Conservation (phyloP, 1,140 invertebrate species). For the Saccostrea cuccullata region DNA sequence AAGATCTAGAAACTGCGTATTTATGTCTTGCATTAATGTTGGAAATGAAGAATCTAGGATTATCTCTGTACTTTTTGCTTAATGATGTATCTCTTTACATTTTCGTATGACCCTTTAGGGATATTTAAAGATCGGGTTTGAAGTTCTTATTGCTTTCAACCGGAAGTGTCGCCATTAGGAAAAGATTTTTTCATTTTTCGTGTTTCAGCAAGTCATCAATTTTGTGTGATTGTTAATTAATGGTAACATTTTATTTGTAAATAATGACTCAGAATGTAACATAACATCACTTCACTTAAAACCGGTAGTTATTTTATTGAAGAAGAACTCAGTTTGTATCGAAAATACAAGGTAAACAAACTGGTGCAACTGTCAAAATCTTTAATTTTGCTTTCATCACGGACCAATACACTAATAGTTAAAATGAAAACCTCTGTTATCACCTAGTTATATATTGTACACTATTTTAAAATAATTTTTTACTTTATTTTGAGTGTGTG, state of each 20-base stretch:
- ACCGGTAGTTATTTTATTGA: not conserved
- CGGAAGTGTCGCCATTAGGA: constrained; percentile 26
- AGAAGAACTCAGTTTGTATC: not conserved
- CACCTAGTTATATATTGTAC: no score
- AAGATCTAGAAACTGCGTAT: no score
- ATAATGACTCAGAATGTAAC: not conserved
- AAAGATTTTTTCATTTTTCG: constrained; percentile 14
- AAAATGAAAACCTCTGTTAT: no score
- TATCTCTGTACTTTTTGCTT: no score
- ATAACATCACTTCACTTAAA: not conserved
- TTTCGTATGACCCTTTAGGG: not conserved
- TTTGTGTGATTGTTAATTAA: constrained; percentile 4
- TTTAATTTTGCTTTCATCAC: not conserved
- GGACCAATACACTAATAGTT: no score
- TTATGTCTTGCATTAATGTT: no score
- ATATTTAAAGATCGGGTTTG: not conserved
- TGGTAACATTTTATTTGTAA: not conserved
- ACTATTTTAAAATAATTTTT: no score
- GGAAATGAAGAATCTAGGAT: no score
- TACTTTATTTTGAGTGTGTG: no score
- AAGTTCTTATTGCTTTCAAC: not conserved
- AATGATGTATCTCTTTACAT: not conserved
- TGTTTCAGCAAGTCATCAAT: constrained; percentile 30
- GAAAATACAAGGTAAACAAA: constrained; percentile 6
- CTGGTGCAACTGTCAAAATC: not conserved